These are phyloP conservation scores for Acleris literana DNA, from an alignment of 2,888 invertebrate genomes.

Conservation along the genomic window DNA sequence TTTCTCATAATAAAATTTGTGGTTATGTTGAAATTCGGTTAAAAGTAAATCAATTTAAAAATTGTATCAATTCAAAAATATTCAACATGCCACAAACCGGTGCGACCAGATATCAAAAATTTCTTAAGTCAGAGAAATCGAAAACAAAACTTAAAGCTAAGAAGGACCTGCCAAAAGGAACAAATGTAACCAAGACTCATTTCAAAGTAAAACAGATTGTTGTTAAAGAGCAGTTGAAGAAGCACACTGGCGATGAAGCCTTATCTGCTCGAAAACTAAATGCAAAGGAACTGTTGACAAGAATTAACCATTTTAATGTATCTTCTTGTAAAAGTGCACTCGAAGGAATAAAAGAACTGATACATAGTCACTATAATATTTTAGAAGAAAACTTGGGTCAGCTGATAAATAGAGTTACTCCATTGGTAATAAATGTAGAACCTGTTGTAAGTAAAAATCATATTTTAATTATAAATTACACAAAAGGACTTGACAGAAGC, in stretches of 20 bases:
- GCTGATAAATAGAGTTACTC: constrained; percentile 87
- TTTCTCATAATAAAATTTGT: too few relatives aligned
- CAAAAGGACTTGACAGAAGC: too few relatives aligned
- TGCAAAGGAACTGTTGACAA: constrained; percentile 87
- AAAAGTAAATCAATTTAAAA: not conserved
- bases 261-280: constrained; percentile 87
- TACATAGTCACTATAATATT: constrained; percentile 58
- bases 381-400: constrained; percentile 85
- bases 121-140: constrained; percentile 91
- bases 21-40: too few relatives aligned
- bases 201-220: constrained; percentile 95
- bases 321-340: constrained; percentile 86
- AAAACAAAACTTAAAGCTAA: constrained; percentile 94
- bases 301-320: constrained; percentile 90
- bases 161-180: constrained; percentile 91
- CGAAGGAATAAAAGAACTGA: constrained; percentile 83
- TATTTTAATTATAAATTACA: not conserved
- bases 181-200: constrained; percentile 94
- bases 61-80: not conserved
- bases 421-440: constrained; percentile 89
- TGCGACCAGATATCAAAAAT: constrained; percentile 87
- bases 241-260: constrained; percentile 79
- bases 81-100: constrained; percentile 72
- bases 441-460: constrained; percentile 70
- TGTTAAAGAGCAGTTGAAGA: constrained; percentile 89